Conservation (phyloP, 1,140 invertebrate species). For the Sweltsa coloradensis region DNA sequence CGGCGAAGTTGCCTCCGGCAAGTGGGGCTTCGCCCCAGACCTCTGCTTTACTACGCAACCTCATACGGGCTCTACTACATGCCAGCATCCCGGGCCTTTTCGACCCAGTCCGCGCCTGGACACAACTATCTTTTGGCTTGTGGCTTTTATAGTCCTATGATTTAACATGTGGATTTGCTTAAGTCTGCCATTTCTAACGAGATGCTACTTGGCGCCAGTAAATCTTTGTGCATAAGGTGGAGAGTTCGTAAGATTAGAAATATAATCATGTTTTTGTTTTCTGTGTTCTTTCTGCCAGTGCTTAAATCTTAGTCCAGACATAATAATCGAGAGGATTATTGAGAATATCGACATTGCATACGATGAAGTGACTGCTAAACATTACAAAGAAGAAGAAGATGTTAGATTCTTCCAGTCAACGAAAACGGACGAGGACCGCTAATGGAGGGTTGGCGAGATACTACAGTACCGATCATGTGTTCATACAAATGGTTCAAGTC, state of each 20-base stretch:
- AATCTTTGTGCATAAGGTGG: no score
- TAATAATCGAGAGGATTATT: constrained; percentile 56
- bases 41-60: no score
- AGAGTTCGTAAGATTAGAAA: not conserved
- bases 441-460: constrained; percentile 66
- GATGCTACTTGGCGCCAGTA: no score
- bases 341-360: constrained; percentile 80
- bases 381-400: constrained; percentile 84
- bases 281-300: constrained; percentile 43
- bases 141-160: no score
- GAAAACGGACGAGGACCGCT: constrained; percentile 72
- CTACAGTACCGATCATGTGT: constrained; percentile 75
- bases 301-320: constrained; percentile 56
- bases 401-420: constrained; percentile 69
- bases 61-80: no score
- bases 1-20: no score
- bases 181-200: no score
- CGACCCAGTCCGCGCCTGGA: no score
- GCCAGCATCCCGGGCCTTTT: no score
- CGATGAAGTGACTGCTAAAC: constrained; percentile 70
- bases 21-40: no score
- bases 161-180: no score
- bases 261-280: not conserved
- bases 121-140: no score
- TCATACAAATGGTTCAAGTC: constrained; percentile 82